phyloP scores from a whole-genome alignment of 35 echinoderm and acorn worm species.

The Ophiothrix spiculata region DNA sequence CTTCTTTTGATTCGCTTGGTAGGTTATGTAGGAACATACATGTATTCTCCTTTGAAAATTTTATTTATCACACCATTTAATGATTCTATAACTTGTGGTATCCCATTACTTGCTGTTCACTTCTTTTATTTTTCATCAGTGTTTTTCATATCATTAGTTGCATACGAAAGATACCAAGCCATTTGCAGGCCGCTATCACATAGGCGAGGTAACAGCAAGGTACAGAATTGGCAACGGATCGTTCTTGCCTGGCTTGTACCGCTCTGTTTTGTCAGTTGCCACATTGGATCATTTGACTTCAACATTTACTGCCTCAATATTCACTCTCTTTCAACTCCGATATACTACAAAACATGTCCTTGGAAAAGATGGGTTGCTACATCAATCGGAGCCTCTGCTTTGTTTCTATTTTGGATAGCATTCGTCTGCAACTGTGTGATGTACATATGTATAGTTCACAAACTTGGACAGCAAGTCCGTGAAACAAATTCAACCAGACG shows the following conservation, averaged over 20 bases:
- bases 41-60: neutral
- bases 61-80: neutral
- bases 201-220: neutral
- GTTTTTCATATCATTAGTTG: neutral
- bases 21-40: neutral
- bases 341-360: neutral
- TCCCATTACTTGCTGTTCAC: neutral
- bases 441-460: neutral
- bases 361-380: neutral
- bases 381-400: neutral
- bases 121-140: neutral
- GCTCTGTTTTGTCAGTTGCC: neutral
- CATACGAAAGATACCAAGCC: neutral
- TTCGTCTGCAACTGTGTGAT: neutral
- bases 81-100: neutral
- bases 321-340: no score
- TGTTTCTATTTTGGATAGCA: neutral
- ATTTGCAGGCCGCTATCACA: neutral
- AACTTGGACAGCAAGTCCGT: neutral
- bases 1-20: neutral
- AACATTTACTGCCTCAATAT: neutral
- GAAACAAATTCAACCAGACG: neutral
- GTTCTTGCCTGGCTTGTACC: neutral
- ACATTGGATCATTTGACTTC: neutral
- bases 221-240: no score